A percentile compares a stretch with the other conserved stretches of the same genome.
phyloP scores from a whole-genome alignment of 2,888 invertebrate genomes.

The Biston betularia region DNA sequence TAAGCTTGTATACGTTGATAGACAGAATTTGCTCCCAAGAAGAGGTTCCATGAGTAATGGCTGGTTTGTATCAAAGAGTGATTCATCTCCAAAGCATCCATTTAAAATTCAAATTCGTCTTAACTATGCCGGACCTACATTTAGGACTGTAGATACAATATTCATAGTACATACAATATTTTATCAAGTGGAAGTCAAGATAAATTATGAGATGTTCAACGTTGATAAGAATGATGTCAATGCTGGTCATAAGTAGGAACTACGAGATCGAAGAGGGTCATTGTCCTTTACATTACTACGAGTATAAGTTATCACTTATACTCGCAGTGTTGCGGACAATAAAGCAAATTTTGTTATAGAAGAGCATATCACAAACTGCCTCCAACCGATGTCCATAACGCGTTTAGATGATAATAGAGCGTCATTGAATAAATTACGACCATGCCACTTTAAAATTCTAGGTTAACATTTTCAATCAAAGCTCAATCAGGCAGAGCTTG shows the following conservation, averaged over 20 bases:
- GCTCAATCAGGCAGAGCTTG: constrained; percentile 40
- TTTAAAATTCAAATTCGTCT: constrained; percentile 54
- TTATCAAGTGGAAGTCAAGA: constrained; percentile 40
- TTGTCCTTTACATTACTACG: constrained; percentile 66
- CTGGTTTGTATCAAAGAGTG: constrained; percentile 51
- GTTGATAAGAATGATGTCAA: constrained; percentile 60
- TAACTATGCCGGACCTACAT: constrained; percentile 31
- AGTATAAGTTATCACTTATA: constrained; percentile 66
- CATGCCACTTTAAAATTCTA: constrained; percentile 36
- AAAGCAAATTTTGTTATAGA: constrained; percentile 63
- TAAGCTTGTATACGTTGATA: constrained; percentile 5
- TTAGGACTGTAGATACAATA: constrained; percentile 20
- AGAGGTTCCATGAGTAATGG: constrained; percentile 45
- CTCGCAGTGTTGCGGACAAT: constrained; percentile 68
- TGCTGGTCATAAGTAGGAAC: constrained; percentile 60
- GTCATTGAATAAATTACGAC: constrained; percentile 46
- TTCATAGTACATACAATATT: constrained; percentile 27
- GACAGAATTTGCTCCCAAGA: constrained; percentile 11
- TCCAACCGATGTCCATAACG: constrained; percentile 53
- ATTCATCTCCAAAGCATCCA: constrained; percentile 55
- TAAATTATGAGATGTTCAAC: constrained; percentile 39
- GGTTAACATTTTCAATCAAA: constrained; percentile 32
- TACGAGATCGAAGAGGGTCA: constrained; percentile 68
- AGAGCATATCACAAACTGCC: constrained; percentile 55
- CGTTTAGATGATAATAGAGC: constrained; percentile 51